Conservation (phyloP, 2,797 vertebrate species). For the Phaenicophaeus curvirostris region DNA sequence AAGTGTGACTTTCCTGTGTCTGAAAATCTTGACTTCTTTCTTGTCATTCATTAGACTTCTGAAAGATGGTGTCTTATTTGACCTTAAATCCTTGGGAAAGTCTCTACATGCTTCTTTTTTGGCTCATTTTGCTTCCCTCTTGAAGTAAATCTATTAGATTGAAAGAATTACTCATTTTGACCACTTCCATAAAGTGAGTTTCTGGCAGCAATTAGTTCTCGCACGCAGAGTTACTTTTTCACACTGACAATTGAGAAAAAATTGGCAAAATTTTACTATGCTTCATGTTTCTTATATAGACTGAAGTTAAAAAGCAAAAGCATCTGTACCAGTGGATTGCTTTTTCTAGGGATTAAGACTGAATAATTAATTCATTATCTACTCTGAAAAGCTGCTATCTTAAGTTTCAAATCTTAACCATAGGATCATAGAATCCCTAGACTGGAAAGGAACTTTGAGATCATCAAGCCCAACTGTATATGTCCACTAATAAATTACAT, state of each 20-base stretch:
- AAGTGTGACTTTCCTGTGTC: background rate
- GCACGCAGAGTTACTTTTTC: slow-evolving; percentile 8
- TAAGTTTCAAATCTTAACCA: background rate
- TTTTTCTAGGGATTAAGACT: background rate
- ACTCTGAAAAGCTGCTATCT: background rate
- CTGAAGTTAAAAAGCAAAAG: background rate
- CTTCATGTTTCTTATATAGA: background rate
- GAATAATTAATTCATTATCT: background rate
- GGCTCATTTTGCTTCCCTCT: slow-evolving; percentile 20
- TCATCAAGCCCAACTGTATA: too few species aligned
- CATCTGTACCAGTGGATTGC: background rate
- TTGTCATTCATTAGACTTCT: slow-evolving; percentile 17
- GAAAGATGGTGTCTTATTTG: slow-evolving; percentile 26
- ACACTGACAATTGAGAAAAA: slow-evolving; percentile 16
- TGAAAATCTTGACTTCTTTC: slow-evolving; percentile 10
- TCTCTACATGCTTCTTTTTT: background rate
- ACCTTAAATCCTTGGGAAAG: slow-evolving; percentile 44
- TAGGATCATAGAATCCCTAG: too few species aligned
- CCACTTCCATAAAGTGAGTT: slow-evolving; percentile 26
- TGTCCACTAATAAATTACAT: too few species aligned
- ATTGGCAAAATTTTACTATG: background rate
- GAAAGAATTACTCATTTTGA: slow-evolving; percentile 47
- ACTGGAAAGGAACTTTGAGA: too few species aligned
- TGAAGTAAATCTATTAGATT: slow-evolving; percentile 34
- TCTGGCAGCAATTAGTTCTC: slow-evolving; percentile 46